Evolutionary conservation across 2,888 invertebrate species (phyloP).

Genomic region (Falcaria lacertinaria): DNA sequence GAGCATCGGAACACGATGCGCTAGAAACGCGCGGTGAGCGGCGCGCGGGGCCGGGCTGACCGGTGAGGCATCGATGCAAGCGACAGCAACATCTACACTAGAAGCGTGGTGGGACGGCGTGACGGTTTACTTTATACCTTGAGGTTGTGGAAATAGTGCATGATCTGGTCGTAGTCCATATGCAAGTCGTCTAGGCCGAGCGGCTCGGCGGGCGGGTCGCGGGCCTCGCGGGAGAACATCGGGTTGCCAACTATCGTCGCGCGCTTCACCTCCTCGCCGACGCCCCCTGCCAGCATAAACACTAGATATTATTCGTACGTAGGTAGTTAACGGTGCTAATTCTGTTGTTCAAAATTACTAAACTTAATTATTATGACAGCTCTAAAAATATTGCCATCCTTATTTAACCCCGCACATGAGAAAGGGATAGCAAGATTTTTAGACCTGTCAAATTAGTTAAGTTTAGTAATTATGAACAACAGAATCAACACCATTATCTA

Average conservation of each 20-base stretch:
- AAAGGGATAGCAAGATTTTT: too few species aligned
- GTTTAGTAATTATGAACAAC: too few species aligned
- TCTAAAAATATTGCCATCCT: too few species aligned
- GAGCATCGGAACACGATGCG: conserved; percentile 53
- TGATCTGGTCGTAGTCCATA: conserved; percentile 98
- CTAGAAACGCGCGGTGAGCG: too few species aligned
- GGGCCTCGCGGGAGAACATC: conserved; percentile 85
- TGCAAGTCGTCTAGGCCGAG: conserved; percentile 90
- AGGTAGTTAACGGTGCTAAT: too few species aligned
- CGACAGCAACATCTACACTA: conserved; percentile 72
- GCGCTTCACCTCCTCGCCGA: conserved; percentile 85
- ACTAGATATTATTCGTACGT: too few species aligned
- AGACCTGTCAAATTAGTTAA: too few species aligned
- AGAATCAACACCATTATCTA: too few species aligned
- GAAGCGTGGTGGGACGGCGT: conserved; percentile 65
- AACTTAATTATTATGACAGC: too few species aligned
- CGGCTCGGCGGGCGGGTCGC: conserved; percentile 75
- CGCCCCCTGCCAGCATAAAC: conserved; percentile 40
- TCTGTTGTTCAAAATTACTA: too few species aligned
- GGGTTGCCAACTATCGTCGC: conserved; percentile 94
- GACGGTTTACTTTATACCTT: conserved; percentile 88
- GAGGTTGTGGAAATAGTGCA: conserved; percentile 98
- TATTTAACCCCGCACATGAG: too few species aligned
- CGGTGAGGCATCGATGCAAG: conserved; percentile 49
- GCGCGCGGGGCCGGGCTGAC: conserved; percentile 32